Conservation (phyloP, 2,888 invertebrate genomes). For the Callyntrura guangdongensis region DNA sequence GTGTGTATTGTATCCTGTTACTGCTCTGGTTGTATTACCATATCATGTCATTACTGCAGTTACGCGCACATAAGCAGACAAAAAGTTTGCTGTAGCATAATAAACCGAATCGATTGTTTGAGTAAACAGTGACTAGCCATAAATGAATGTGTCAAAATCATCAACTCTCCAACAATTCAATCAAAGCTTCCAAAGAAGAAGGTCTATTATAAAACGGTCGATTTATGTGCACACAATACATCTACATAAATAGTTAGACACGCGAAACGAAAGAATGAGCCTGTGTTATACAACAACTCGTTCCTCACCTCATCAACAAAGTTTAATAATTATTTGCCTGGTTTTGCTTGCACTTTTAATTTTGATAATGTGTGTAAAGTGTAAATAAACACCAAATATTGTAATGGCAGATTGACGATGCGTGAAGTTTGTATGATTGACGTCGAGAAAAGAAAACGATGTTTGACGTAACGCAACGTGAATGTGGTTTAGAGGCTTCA, state of each 20-base stretch:
- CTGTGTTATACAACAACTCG: not conserved
- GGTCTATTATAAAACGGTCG: too few species aligned
- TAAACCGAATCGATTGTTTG: constrained; percentile 21
- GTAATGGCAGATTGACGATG: constrained; percentile 21
- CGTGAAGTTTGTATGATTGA: constrained; percentile 38
- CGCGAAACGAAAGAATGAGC: too few species aligned
- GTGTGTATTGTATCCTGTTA: not conserved
- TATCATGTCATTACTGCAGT: not conserved
- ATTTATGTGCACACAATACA: too few species aligned
- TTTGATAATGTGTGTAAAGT: constrained; percentile 20
- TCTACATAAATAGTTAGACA: too few species aligned
- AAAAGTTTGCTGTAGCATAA: not conserved
- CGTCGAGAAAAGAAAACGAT: constrained; percentile 33
- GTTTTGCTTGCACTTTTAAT: constrained; percentile 43
- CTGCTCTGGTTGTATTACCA: not conserved
- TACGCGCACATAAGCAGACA: not conserved
- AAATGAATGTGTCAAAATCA: constrained; percentile 49
- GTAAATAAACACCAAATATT: constrained; percentile 7
- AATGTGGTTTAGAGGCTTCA: constrained; percentile 48
- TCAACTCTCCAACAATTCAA: constrained; percentile 21
- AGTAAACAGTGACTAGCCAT: constrained; percentile 32
- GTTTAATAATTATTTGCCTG: not conserved
- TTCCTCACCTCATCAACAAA: not conserved
- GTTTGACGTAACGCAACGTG: constrained; percentile 45
- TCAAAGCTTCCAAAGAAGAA: not conserved